Evolutionary conservation across 2,888 invertebrate species (phyloP), one percentile per base, ranked within the genome.

Genomic region (Rotaria sp.): DNA sequence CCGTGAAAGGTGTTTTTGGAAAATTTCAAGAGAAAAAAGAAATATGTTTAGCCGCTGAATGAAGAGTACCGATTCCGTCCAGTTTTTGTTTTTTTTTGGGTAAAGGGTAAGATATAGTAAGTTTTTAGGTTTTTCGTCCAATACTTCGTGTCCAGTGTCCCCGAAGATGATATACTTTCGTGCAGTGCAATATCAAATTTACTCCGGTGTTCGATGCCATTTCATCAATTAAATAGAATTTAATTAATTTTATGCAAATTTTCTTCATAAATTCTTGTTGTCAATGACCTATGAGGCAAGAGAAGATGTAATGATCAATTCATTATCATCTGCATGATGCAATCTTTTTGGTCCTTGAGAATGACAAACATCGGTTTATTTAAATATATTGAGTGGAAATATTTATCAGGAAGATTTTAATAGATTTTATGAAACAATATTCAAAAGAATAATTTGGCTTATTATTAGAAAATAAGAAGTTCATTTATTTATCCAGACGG

Each of bases 121-220:
- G 57, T 59, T 59, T 59, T 59, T 59, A 59, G 57, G 57, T 59
- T 59, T 59, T 59, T 59, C 57, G 57, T n/a, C 30, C 57, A 24
- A 50, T 50, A 50, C 50, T 50, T 50, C 50, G 18, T 24, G 13
- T 59, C 57, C 5, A 59, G 13, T 30, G 50, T 50, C 50, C 4
- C n/a, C 10, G 1, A 26, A 26, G 7, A 5, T 26, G 3, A 26
- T 26, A 4, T 26, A 55, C 26, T 55, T 26, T n/a, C 57, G 57
- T 59, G 57, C 57, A 30, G 57, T 59, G 15, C 57, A 59, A 59
- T n/a, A 30, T 59, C 57, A 21, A n/a, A 7, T 55, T 52, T 24
- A 52, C 8, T 52, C 10, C 8, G 10, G 55, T 55, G 10, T 55
- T 24, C 26, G 1, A 24, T 26, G 1, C 55, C 26, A 55, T 15